Percentiles rank a stretch among this genome's conserved stretches.
These are phyloP conservation scores for Ectropis grisescens DNA, from an alignment of 1,140 invertebrate species.

Conservation along the genomic window DNA sequence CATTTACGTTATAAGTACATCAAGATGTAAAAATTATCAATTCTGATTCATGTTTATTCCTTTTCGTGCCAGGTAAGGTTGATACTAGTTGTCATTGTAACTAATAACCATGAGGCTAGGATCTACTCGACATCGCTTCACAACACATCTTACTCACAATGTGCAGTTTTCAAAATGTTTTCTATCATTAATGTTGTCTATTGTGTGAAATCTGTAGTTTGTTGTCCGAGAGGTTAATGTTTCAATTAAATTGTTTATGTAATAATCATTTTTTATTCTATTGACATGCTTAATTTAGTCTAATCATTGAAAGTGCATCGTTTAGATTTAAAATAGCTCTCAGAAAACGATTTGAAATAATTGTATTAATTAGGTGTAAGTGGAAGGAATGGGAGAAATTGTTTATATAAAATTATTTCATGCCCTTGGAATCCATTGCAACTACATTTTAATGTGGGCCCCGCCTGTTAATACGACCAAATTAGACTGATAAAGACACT, in stretches of 20 bases:
- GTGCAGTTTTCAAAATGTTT: constrained; percentile 17
- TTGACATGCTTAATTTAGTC: constrained; percentile 64
- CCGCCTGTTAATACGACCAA: constrained; percentile 45
- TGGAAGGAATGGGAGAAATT: constrained; percentile 22
- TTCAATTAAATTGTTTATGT: constrained; percentile 65
- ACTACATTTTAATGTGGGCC: constrained; percentile 27
- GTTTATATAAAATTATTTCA: constrained; percentile 24
- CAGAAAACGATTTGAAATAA: constrained; percentile 23
- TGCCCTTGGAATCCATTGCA: constrained; percentile 27
- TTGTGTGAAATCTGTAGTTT: constrained; percentile 59
- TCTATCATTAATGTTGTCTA: constrained; percentile 35
- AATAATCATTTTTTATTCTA: constrained; percentile 64
- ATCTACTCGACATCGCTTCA: no score
- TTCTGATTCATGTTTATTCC: no score
- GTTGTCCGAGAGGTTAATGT: constrained; percentile 64
- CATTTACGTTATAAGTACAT: no score
- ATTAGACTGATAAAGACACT: constrained; percentile 42
- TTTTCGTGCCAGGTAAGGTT: no score
- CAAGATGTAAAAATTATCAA: no score
- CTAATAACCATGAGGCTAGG: no score
- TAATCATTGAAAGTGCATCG: constrained; percentile 59
- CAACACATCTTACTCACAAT: no score
- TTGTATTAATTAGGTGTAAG: constrained; percentile 54
- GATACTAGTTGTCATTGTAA: no score
- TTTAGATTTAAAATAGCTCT: constrained; percentile 52